Conservation (phyloP, 2,797 vertebrate genomes). For the Sternarchorhynchus goeldii region DNA sequence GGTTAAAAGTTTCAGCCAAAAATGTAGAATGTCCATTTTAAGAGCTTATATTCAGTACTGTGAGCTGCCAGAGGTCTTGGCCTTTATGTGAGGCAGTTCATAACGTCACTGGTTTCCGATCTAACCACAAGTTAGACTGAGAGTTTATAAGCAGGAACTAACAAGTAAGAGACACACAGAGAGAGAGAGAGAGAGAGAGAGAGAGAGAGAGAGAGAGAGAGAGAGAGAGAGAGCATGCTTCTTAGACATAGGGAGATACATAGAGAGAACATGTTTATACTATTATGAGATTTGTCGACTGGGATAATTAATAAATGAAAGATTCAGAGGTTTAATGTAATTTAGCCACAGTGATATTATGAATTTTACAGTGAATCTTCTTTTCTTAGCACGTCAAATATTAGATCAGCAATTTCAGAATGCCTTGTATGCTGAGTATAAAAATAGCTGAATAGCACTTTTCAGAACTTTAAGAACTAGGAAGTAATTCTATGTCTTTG, state of each 20-base stretch:
- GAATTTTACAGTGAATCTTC: no score
- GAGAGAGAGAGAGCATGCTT: neutral
- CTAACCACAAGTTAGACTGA: neutral
- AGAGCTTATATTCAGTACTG: neutral
- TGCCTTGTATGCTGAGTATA: no score
- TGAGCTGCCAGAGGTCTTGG: neutral
- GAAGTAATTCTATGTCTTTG: no score
- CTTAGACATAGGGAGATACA: neutral
- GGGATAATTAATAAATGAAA: no score
- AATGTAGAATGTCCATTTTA: conserved; percentile 36
- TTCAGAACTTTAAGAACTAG: no score
- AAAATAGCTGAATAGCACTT: no score
- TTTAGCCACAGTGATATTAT: no score
- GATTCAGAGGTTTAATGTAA: no score
- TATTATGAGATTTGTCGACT: no score
- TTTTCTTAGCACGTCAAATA: no score
- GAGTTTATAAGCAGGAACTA: neutral
- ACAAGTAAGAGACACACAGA: neutral
- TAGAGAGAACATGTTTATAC: no score
- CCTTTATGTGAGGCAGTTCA: neutral
- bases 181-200: neutral
- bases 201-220: neutral
- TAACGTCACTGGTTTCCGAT: conserved; percentile 3
- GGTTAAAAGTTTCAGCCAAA: conserved; percentile 18
- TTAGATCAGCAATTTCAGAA: no score